phyloP scores from a whole-genome alignment of 2,888 invertebrate species.

The Chaetoderma sp. region DNA sequence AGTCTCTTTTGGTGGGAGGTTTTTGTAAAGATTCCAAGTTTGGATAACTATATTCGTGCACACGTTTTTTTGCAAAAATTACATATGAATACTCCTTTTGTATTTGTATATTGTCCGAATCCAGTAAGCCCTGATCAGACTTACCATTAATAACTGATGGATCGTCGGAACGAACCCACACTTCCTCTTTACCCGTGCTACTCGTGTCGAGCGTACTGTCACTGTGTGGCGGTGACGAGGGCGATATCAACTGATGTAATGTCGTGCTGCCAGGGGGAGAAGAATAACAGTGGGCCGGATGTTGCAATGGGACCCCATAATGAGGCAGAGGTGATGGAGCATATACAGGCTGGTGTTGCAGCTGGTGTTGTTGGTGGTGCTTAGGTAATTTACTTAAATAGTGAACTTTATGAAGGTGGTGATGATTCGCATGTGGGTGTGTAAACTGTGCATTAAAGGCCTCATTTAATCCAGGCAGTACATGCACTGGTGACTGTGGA shows the following conservation, averaged over 20 bases:
- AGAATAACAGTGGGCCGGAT: too few species aligned
- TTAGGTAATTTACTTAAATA: conserved; percentile 73
- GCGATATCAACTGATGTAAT: too few species aligned
- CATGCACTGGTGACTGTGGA: conserved; percentile 54
- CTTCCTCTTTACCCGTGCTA: conserved; percentile 51
- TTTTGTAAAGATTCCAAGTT: conserved; percentile 72
- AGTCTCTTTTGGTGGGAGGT: conserved; percentile 55
- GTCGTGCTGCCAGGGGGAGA: too few species aligned
- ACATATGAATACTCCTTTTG: conserved; percentile 54
- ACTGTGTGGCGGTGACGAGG: conserved; percentile 38
- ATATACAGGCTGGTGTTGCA: conserved; percentile 40
- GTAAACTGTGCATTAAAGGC: conserved; percentile 43
- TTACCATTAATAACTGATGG: conserved; percentile 52
- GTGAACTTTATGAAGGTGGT: conserved; percentile 75
- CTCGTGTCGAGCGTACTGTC: conserved; percentile 48
- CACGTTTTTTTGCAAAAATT: conserved; percentile 53
- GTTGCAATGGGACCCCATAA: too few species aligned
- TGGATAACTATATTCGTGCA: conserved; percentile 90
- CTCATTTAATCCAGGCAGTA: conserved; percentile 42
- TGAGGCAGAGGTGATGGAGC: conserved; percentile 56
- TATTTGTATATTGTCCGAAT: conserved; percentile 38
- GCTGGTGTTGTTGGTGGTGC: conserved; percentile 56
- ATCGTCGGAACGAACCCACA: conserved; percentile 57
- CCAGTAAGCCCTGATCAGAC: conserved; percentile 54
- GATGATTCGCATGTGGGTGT: conserved; percentile 61